Base-by-base conservation (phyloP, 2,113 vertebrate species). In the Triplophysa siluroides region DNA sequence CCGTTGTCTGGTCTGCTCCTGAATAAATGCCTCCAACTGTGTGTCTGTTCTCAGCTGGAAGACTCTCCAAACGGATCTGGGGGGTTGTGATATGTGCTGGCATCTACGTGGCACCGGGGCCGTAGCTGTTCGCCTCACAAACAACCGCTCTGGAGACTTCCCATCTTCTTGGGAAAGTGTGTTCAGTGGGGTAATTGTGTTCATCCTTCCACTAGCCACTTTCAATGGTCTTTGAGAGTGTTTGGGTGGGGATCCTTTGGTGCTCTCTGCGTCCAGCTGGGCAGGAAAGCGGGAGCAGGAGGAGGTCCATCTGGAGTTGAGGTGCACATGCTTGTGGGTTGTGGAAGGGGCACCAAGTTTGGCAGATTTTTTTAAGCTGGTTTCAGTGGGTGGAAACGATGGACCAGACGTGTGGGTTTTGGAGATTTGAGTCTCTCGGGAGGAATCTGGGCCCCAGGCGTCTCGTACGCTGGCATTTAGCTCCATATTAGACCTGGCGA, bases 21-120 rank as follows among this genome's bases (percentile, higher is more conserved):
- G 85, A 58, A 79, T 47, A 0, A 50, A 33, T 0, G 72, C 85
- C 38, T 92, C 89, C 71, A 88, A 78, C 75, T 93, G 90, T 21
- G 84, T 90, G 69, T 83, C 76, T 0, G 93, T 93, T 80, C 90
- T 83, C 54, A 94, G 87, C 84, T 80, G 80, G 86, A 95, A 88
- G 11, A 75, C 81, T 0, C 23, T 41, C 47, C 47, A 50, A 90
- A 86, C 0, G 90, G 89, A 71, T 91, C 84, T 78, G 72, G 73
- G 0, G 43, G 33, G 65, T 41, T 16, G 56, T 76, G 0, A 24
- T 33, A 58, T 68, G 61, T 63, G 4, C 24, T 71, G 18, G 47
- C 81, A 11, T 52, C 65, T 26, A 82, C 12, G 14, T 18, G 67
- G 26, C 2, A 23, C 1, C 64, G 58, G 3, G 21, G n/a, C 73